phyloP scores from a whole-genome alignment of 2,113 vertebrate species.

The Tretioscincus oriximinensis region DNA sequence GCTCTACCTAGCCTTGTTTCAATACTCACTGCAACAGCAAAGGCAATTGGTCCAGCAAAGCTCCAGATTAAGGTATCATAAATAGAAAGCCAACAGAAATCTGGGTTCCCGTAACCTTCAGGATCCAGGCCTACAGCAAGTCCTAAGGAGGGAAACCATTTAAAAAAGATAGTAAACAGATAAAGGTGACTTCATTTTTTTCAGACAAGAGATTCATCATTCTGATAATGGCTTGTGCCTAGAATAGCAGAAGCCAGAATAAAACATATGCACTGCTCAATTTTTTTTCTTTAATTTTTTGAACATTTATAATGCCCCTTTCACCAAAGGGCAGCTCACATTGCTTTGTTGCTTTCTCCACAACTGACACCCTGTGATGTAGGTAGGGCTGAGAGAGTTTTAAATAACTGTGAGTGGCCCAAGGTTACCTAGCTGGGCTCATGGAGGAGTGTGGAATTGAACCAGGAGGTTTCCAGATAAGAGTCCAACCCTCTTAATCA shows the following conservation, averaged over 20 bases:
- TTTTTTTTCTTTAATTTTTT: too few species aligned
- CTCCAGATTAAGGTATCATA: slow-evolving; percentile 94
- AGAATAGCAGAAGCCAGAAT: neutral
- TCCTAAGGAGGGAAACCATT: slow-evolving; percentile 64
- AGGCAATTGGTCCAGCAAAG: slow-evolving; percentile 85
- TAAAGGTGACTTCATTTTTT: neutral
- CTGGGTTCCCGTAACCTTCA: slow-evolving; percentile 91
- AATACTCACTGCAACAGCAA: slow-evolving; percentile 81
- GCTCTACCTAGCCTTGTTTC: neutral
- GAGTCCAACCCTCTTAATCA: too few species aligned
- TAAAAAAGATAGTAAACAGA: neutral
- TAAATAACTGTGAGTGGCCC: too few species aligned
- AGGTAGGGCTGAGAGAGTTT: too few species aligned
- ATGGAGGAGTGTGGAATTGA: too few species aligned
- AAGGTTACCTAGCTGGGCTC: too few species aligned
- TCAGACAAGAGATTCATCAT: neutral
- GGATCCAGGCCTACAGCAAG: slow-evolving; percentile 92
- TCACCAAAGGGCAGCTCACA: too few species aligned
- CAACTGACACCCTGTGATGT: too few species aligned
- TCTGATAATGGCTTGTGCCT: neutral
- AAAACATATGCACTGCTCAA: too few species aligned
- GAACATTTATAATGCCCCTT: too few species aligned
- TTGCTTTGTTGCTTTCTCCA: too few species aligned
- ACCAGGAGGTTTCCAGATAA: too few species aligned
- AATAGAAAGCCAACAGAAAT: slow-evolving; percentile 94